Evolutionary conservation across 1,140 invertebrate species (phyloP).

Genomic region (Schlechtendalia chinensis): DNA sequence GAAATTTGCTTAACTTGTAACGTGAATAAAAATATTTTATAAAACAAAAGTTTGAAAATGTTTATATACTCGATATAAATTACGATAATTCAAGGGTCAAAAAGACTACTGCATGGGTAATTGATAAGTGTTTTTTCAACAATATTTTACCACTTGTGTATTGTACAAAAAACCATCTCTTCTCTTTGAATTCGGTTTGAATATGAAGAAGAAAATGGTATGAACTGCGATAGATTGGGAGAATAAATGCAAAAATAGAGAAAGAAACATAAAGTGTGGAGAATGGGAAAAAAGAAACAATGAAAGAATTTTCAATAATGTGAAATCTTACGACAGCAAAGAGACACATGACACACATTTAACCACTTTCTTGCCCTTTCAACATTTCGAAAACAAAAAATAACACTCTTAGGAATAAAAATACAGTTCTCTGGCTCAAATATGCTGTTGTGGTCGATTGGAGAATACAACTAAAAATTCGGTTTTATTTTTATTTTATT

Average conservation of each 20-base stretch:
- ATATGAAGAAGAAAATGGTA: background rate
- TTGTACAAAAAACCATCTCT: background rate
- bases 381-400: conserved; percentile 28
- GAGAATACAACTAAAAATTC: background rate
- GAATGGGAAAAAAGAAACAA: conserved; percentile 17
- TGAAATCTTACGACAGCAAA: conserved; percentile 44
- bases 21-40: too few species aligned
- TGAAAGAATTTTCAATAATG: conserved; percentile 49
- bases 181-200: background rate
- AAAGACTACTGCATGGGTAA: background rate
- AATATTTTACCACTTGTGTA: conserved; percentile 13
- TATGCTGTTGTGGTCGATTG: background rate
- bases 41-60: background rate
- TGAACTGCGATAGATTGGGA: background rate
- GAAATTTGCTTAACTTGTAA: too few species aligned
- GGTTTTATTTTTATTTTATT: conserved; percentile 20
- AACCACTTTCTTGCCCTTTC: conserved; percentile 41
- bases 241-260: background rate
- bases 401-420: conserved; percentile 34
- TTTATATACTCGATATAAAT: background rate
- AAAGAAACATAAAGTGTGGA: background rate
- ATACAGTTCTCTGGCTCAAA: conserved; percentile 34
- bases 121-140: conserved; percentile 14
- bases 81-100: conserved; percentile 9
- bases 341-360: conserved; percentile 48